Percentiles rank a stretch among this genome's conserved stretches.
These are phyloP conservation scores for Callinectes sapidus DNA, from an alignment of 2,888 invertebrate genomes.

Conservation along the genomic window DNA sequence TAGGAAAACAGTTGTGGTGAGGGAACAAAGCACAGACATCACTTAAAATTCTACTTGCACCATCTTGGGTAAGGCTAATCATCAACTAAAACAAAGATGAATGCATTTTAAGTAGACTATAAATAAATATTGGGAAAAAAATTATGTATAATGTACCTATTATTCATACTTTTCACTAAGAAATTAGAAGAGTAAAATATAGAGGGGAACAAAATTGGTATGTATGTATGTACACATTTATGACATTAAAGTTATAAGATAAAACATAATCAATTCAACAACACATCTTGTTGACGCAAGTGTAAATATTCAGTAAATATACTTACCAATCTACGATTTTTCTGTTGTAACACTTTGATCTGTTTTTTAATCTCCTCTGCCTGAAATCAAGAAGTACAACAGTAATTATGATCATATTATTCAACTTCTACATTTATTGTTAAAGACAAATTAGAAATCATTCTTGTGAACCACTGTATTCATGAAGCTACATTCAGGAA, in stretches of 20 bases:
- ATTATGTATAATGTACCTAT: no score
- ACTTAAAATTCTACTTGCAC: no score
- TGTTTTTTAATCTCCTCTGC: background rate
- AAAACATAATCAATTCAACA: background rate
- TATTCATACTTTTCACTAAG: no score
- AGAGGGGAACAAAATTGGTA: no score
- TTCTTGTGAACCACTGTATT: background rate
- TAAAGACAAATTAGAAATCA: background rate
- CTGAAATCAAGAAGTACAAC: background rate
- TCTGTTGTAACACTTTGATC: background rate
- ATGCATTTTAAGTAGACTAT: background rate
- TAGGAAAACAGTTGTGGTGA: no score
- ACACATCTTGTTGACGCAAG: background rate
- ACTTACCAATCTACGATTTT: slow-evolving; percentile 9
- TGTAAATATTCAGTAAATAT: background rate
- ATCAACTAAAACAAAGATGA: background rate
- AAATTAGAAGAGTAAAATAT: no score
- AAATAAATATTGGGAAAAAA: background rate
- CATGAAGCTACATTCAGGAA: no score
- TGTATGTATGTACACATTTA: no score
- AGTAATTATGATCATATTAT: background rate
- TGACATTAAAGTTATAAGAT: no score
- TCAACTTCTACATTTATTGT: background rate
- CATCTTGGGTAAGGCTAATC: no score
- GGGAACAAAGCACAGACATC: no score